Base-by-base conservation (phyloP, 2,888 invertebrate genomes). In the Oscheius sp. region DNA sequence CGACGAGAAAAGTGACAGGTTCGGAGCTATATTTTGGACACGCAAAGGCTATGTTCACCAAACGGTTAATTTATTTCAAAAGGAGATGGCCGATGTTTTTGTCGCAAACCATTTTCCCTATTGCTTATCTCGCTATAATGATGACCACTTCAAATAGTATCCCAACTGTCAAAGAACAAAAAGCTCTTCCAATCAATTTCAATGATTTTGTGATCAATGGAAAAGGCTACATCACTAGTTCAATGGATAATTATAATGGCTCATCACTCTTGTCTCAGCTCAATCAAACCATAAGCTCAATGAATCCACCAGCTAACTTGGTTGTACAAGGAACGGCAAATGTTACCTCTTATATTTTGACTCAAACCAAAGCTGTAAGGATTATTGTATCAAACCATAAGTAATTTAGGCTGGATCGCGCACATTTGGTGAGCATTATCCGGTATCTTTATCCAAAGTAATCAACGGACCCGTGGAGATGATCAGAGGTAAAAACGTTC, bases 11-110 rank as follows among this genome's bases (percentile, higher is more conserved):
- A 25, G 55, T 80, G 10, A 71, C 75, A 1, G 82, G 82, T 2
- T 42, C 65, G 17, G 48, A 74, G 1, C 71, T 74, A 1, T 70
- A 74, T 48, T 29, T 71, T 20, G 77, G 77, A 27, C 83, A 83
- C 46, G 69, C 70, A 33, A 72, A 75, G 23, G 81, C 83, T 8
- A 80, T 83, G 79, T 78, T 82, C 71, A 72, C 65, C 48, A 82
- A 82, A 55, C 66, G 82, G 65, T 71, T 55, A 25, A 78, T 83
- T 39, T 83, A 79, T 72, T 83, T 80, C 69, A 68, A 70, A 55
- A 66, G 82, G 15, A 71, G 73, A 65, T 82, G 81, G 82, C 78
- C 77, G 8, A 79, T 78, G 65, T 81, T 83, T 63, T 72, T 83
- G 20, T 79, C 82, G 6, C 81, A 80, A 64, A 39, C 83, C 3